phyloP scores from a whole-genome alignment of 1,140 invertebrate species.

The Drosophila triauraria region DNA sequence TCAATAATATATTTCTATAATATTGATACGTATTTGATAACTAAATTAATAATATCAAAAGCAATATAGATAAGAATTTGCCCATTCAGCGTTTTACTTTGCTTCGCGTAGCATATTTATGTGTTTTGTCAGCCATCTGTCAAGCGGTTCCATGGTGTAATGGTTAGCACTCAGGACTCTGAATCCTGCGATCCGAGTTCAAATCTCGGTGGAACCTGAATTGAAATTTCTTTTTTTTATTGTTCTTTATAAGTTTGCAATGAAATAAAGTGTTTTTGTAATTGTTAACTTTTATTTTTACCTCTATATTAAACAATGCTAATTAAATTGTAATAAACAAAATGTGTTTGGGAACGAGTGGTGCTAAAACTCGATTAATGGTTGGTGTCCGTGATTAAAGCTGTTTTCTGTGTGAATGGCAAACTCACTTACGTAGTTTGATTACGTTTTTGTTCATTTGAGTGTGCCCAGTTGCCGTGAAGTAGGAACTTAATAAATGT shows the following conservation, averaged over 20 bases:
- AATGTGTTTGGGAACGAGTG: rapidly evolving
- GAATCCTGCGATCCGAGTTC: conserved; percentile 96
- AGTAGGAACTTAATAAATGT: background rate
- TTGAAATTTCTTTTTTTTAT: background rate
- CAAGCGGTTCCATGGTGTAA: conserved; percentile 90
- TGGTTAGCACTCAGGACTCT: conserved; percentile 96
- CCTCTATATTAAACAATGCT: rapidly evolving
- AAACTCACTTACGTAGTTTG: background rate
- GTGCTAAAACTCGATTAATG: background rate
- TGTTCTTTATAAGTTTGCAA: background rate
- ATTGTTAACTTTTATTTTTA: background rate
- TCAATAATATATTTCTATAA: background rate
- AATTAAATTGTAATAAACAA: background rate
- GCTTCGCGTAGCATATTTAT: background rate
- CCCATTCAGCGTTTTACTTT: background rate
- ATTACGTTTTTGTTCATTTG: background rate
- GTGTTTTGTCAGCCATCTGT: background rate
- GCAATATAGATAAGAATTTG: background rate
- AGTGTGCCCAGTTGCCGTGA: background rate
- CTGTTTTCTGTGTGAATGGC: background rate
- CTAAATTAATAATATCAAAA: background rate
- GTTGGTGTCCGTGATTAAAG: background rate
- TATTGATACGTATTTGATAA: background rate
- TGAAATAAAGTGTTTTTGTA: background rate
- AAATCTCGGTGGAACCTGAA: conserved; percentile 89